Conservation (phyloP, 64 coral and sea anemone genomes). For the Pachyseris speciosa region DNA sequence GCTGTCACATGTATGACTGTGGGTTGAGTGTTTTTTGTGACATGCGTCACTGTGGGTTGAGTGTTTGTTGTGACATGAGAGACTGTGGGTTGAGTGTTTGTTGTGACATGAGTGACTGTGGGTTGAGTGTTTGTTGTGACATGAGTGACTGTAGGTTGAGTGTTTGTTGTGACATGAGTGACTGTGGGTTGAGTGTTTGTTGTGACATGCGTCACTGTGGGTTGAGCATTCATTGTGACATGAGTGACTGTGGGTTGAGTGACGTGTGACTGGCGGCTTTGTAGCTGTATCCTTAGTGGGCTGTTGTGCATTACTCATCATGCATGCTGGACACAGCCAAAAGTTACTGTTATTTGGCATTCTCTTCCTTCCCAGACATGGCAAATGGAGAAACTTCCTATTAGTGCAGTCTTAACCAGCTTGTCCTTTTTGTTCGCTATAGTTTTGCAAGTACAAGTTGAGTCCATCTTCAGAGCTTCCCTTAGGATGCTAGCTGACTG, state of each 20-base stretch:
- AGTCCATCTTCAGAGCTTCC: conserved; percentile 58
- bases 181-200: conserved; percentile 1
- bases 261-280: neutral
- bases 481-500: neutral
- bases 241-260: neutral
- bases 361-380: conserved; percentile 31
- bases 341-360: conserved; percentile 64
- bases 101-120: conserved; percentile 34
- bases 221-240: neutral
- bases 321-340: conserved; percentile 62
- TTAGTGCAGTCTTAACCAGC: conserved; percentile 55
- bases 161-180: neutral
- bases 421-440: conserved; percentile 43
- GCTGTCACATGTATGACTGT: conserved; percentile 2
- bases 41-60: conserved; percentile 33
- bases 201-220: neutral
- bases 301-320: neutral
- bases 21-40: conserved; percentile 32
- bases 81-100: neutral
- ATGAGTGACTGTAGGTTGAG: conserved; percentile 33
- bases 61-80: neutral
- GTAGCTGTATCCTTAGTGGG: neutral
- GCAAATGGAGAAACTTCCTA: conserved; percentile 59
- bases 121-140: conserved; percentile 30
- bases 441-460: conserved; percentile 28